Evolutionary conservation across 2,113 vertebrate genomes (phyloP).

Genomic region (Anoura caudifer): DNA sequence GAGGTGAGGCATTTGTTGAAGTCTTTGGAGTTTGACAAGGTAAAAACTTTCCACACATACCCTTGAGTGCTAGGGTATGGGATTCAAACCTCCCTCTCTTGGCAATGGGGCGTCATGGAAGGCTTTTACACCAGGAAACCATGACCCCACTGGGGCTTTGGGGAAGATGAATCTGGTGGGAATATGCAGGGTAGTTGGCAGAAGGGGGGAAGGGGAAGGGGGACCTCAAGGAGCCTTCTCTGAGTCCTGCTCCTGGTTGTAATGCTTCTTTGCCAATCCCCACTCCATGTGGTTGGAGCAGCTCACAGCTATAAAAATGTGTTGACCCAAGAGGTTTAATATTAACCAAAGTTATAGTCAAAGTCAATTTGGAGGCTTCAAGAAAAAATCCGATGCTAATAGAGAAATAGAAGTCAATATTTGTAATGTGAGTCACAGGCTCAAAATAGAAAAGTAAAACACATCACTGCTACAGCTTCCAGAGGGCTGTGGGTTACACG

Average conservation of each 20-base stretch:
- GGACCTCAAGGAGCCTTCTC: slow-evolving; percentile 70
- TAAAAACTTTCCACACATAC: not conserved
- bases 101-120: not conserved
- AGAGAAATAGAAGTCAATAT: slow-evolving; percentile 88
- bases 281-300: slow-evolving; percentile 80
- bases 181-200: not conserved
- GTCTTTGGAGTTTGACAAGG: not conserved
- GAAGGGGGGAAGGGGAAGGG: not conserved
- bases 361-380: slow-evolving; percentile 85
- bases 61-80: not conserved
- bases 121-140: not conserved
- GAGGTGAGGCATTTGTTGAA: not conserved
- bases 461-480: slow-evolving; percentile 79
- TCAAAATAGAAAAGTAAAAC: slow-evolving; percentile 85
- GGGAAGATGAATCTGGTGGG: slow-evolving; percentile 6
- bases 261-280: slow-evolving; percentile 76
- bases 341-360: slow-evolving; percentile 85
- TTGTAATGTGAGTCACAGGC: slow-evolving; percentile 85
- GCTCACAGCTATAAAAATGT: slow-evolving; percentile 85
- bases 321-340: slow-evolving; percentile 85
- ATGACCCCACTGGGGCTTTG: not conserved
- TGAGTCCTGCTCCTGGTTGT: slow-evolving; percentile 77
- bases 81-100: slow-evolving; percentile 21
- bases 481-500: slow-evolving; percentile 77
- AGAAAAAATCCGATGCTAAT: slow-evolving; percentile 83